Conservation (phyloP, 2,113 vertebrate genomes). For the Albula goreensis region DNA sequence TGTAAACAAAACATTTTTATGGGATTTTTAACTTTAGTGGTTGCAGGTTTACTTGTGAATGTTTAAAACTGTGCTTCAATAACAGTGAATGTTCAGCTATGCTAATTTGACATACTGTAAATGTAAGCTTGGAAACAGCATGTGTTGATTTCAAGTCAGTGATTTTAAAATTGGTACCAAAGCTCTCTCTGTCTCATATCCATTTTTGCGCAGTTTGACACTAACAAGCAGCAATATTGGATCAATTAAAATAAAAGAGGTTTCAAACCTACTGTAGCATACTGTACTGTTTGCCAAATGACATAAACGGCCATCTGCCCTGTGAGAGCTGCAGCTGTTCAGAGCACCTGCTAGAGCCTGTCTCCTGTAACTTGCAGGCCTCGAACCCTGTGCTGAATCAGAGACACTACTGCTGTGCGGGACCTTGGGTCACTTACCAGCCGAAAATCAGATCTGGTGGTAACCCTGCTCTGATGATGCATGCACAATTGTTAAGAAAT, state of each 20-base stretch:
- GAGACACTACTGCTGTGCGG: not conserved
- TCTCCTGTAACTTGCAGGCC: not conserved
- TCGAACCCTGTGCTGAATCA: not conserved
- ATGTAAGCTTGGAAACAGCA: not conserved
- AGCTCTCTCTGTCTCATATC: not conserved
- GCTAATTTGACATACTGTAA: not conserved
- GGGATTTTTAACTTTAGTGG: too few species aligned
- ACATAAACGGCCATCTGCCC: not conserved
- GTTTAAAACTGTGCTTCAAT: too few species aligned
- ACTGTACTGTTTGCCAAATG: not conserved
- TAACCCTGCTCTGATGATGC: too few species aligned
- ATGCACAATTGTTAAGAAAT: too few species aligned
- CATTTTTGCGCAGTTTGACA: not conserved
- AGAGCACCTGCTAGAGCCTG: not conserved
- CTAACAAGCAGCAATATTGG: not conserved
- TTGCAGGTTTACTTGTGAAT: too few species aligned
- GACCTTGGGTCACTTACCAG: too few species aligned
- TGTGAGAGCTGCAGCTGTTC: not conserved
- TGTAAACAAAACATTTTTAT: too few species aligned
- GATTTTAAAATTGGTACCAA: too few species aligned
- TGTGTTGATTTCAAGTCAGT: not conserved
- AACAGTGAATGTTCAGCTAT: not conserved
- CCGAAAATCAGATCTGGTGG: too few species aligned
- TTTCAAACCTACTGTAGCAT: not conserved
- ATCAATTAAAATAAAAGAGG: not conserved